Evolutionary conservation across 2,113 vertebrate species (phyloP).

Genomic region (Cercopithecus mona): DNA sequence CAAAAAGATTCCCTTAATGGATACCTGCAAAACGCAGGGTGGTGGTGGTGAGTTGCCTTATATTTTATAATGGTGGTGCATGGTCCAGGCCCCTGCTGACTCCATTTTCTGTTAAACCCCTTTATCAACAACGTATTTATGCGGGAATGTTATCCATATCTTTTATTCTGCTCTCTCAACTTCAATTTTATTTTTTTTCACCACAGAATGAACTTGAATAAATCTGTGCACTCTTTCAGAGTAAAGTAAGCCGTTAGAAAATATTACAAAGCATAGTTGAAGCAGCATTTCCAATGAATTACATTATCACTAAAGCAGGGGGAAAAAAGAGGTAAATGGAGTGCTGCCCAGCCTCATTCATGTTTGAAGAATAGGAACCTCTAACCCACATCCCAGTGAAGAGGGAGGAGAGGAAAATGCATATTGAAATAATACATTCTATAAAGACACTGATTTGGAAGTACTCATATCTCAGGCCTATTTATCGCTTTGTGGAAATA

Average conservation of each 20-base stretch:
- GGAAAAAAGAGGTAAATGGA: slow-evolving; percentile 42
- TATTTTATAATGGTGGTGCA: not conserved
- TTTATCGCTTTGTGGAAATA: slow-evolving; percentile 36
- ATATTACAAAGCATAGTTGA: not conserved
- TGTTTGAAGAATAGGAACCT: slow-evolving; percentile 64
- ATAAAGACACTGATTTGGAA: slow-evolving; percentile 64
- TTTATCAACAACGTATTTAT: slow-evolving; percentile 70
- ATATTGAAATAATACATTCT: slow-evolving; percentile 54
- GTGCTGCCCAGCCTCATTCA: not conserved
- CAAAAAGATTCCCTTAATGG: not conserved
- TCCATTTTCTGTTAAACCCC: slow-evolving; percentile 71
- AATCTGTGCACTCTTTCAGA: not conserved
- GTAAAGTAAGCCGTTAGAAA: slow-evolving; percentile 14
- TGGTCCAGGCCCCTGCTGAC: not conserved
- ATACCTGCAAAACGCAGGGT: not conserved
- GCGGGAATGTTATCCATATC: slow-evolving; percentile 2
- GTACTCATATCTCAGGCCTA: slow-evolving; percentile 3
- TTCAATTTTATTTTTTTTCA: slow-evolving; percentile 46
- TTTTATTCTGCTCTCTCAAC: not conserved
- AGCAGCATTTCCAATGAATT: slow-evolving; percentile 55
- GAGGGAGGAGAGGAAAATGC: slow-evolving; percentile 25
- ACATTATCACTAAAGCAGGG: slow-evolving; percentile 23
- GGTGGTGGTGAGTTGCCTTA: not conserved
- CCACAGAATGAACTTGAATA: slow-evolving; percentile 48
- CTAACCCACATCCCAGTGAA: slow-evolving; percentile 38